Percentiles rank a stretch among this genome's conserved stretches.
These are phyloP conservation scores for Crenuchus spilurus DNA, from an alignment of 2,797 vertebrate species.

Conservation along the genomic window DNA sequence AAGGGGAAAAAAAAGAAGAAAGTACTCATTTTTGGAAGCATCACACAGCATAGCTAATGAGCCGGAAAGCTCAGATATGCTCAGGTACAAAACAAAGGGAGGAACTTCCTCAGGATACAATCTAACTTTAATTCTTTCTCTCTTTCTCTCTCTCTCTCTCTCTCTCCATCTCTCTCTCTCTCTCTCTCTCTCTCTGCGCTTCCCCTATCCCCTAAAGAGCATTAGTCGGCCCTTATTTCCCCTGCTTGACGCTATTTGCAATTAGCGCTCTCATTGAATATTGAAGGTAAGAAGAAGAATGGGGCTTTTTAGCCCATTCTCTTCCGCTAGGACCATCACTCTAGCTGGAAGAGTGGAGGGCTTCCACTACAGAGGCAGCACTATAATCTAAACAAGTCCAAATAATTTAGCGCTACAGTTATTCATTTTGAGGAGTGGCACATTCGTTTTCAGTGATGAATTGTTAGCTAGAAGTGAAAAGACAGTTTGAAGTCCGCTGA, in stretches of 20 bases:
- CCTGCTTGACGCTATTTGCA: constrained; percentile 72
- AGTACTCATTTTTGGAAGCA: constrained; percentile 52
- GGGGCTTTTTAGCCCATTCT: constrained; percentile 78
- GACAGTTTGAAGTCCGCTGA: constrained; percentile 21
- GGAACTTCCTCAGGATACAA: constrained; percentile 81
- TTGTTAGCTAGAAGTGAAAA: constrained; percentile 2
- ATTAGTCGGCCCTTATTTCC: constrained; percentile 58
- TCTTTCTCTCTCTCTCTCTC: constrained; percentile 51
- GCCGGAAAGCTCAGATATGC: constrained; percentile 75
- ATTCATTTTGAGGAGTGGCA: constrained; percentile 36
- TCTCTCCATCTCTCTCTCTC: constrained; percentile 49
- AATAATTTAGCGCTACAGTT: constrained; percentile 74
- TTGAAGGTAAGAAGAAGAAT: constrained; percentile 83
- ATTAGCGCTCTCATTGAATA: constrained; percentile 83
- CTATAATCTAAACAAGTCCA: constrained; percentile 78
- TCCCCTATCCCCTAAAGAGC: constrained; percentile 51
- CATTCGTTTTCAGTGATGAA: constrained; percentile 25
- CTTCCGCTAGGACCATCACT: constrained; percentile 76
- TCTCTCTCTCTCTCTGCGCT: constrained; percentile 48
- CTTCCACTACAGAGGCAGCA: constrained; percentile 75
- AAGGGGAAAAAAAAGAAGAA: constrained; percentile 60
- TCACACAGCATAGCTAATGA: constrained; percentile 83
- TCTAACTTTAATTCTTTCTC: constrained; percentile 73
- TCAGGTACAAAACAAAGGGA: constrained; percentile 75
- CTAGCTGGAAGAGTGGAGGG: constrained; percentile 73